A percentile compares a stretch with the other conserved stretches of the same genome.
Evolutionary conservation across 2,113 vertebrate genomes (phyloP).

Genomic region (Amphiprion percula): DNA sequence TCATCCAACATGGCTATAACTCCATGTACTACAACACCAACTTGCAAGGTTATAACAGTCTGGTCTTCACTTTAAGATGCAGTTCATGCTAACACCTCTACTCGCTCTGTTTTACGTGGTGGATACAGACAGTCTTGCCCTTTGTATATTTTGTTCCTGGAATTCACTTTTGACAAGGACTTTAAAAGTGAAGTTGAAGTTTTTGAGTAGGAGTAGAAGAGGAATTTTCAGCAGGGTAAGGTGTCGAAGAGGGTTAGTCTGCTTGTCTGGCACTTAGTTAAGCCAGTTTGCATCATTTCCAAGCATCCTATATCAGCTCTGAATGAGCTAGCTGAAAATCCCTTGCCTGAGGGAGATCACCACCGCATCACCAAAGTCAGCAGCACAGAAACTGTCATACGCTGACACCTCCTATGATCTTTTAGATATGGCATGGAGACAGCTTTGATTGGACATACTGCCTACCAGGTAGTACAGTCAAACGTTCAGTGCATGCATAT

Average conservation of each 20-base stretch:
- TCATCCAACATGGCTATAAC: conserved; percentile 37
- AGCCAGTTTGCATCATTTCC: conserved; percentile 65
- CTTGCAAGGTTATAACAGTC: conserved; percentile 71
- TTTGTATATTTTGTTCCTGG: conserved; percentile 26
- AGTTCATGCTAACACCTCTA: conserved; percentile 17
- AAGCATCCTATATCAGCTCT: conserved; percentile 35
- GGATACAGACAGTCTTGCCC: conserved; percentile 11
- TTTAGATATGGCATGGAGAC: conserved; percentile 44
- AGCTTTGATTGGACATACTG: conserved; percentile 67
- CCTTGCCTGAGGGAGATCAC: conserved; percentile 59
- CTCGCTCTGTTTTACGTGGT: conserved; percentile 18
- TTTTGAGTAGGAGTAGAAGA: neutral
- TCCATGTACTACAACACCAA: conserved; percentile 61
- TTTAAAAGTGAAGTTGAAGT: conserved; percentile 15
- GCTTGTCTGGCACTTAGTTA: conserved; percentile 46
- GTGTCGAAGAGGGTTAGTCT: neutral
- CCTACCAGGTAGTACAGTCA: conserved; percentile 55
- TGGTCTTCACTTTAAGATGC: conserved; percentile 54
- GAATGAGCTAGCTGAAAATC: conserved; percentile 54
- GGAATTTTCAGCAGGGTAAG: conserved; percentile 1
- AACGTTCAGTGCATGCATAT: conserved; percentile 61
- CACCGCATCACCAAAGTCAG: conserved; percentile 56
- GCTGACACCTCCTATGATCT: conserved; percentile 68
- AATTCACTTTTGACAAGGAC: conserved; percentile 43
- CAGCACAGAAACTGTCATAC: conserved; percentile 50